These are phyloP conservation scores for Drosophila mayri DNA, from an alignment of 1,140 invertebrate genomes.

Conservation along the genomic window DNA sequence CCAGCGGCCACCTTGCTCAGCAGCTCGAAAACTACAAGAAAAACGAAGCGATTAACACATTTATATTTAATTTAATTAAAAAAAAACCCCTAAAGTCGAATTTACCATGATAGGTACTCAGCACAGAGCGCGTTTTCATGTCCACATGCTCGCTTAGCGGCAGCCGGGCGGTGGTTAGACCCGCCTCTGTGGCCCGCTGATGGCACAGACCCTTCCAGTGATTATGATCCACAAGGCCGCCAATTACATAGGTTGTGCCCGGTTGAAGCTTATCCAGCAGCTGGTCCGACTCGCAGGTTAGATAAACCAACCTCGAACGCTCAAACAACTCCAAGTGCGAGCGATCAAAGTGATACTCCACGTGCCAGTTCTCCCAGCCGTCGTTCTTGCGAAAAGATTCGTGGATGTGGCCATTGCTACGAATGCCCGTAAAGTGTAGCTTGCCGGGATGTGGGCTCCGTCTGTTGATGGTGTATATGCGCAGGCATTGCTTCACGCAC, in stretches of 20 bases:
- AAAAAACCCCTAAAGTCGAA: background rate
- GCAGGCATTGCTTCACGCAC: conserved; percentile 96
- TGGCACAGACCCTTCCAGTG: conserved; percentile 96
- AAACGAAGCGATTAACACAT: too few relatives aligned
- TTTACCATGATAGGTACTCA: conserved; percentile 98
- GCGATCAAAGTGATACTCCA: conserved; percentile 86
- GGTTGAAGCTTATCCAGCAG: conserved; percentile 91
- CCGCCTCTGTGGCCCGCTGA: conserved; percentile 91
- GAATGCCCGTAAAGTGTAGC: conserved; percentile 94
- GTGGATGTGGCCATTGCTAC: conserved; percentile 88
- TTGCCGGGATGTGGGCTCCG: conserved; percentile 93
- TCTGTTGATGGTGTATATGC: conserved; percentile 97
- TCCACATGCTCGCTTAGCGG: conserved; percentile 96
- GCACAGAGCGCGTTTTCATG: conserved; percentile 97
- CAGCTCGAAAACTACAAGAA: conserved; percentile 92
- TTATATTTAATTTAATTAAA: fast-evolving
- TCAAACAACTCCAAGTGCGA: conserved; percentile 80
- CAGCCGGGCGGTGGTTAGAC: conserved; percentile 93
- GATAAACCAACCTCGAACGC: conserved; percentile 92
- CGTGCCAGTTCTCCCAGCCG: conserved; percentile 98
- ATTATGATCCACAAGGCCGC: conserved; percentile 99
- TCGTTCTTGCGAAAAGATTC: conserved; percentile 91
- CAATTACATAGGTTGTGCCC: conserved; percentile 96
- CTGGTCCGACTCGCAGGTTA: conserved; percentile 97
- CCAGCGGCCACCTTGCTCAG: conserved; percentile 92